Base-by-base conservation (phyloP, 2,797 vertebrate genomes). In the Geotrypetes seraphini region DNA sequence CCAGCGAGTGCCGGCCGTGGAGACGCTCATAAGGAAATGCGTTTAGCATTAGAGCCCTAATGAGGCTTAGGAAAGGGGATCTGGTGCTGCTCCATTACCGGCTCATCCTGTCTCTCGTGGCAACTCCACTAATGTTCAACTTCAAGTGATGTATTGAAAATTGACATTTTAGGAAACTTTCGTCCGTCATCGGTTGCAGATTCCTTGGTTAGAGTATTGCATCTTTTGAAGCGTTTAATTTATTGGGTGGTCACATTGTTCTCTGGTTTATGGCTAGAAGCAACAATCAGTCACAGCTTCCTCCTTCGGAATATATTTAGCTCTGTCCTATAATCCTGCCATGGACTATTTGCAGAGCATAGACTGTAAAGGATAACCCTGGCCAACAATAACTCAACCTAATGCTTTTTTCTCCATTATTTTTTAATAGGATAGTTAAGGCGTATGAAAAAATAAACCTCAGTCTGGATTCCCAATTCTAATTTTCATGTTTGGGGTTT, bases 41-140 rank as follows among this genome's bases (percentile, higher is more conserved):
- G 57, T 43, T 60, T 49, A 19, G 28, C 45, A 56, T 68, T 62
- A 63, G 4, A 5, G 50, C 55, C 58, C 51, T 69, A 57, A 63
- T 48, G 53, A 66, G 58, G 53, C 71, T 57, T 47, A 16, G 3
- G 38, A 46, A 60, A 34, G 49, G 52, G 50, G 19, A 41, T 51
- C 58, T 36, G 53, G 53, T 12, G 6, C 45, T 46, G 6, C 0
- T 28, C 39, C 33, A 39, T 63, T 63, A 55, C 55, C 60, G 55
- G 51, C 31, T 55, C 48, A 55, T n/a, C n/a, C n/a, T n/a, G n/a
- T n/a, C n/a, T n/a, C n/a, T n/a, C n/a, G n/a, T n/a, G n/a, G n/a
- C n/a, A n/a, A n/a, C n/a, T n/a, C n/a, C n/a, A n/a, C n/a, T n/a
- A n/a, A n/a, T n/a, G n/a, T n/a, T n/a, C n/a, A n/a, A n/a, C n/a